Evolutionary conservation across 35 echinoderm and acorn worm species (phyloP).

Genomic region (Diadema setosum): DNA sequence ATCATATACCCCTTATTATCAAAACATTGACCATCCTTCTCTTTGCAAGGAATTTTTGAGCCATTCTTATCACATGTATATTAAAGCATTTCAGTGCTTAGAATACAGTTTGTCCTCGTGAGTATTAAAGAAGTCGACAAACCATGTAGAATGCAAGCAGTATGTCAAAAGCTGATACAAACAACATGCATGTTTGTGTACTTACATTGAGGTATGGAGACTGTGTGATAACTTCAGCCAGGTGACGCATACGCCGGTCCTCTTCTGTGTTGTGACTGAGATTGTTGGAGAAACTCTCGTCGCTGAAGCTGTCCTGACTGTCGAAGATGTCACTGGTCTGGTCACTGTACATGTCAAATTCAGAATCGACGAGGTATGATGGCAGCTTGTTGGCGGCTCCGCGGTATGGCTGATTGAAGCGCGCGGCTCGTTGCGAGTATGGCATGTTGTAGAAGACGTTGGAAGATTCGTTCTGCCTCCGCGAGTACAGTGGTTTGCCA

Average conservation of each 20-base stretch:
- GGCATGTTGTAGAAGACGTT: background rate
- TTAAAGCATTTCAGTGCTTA: background rate
- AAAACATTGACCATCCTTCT: background rate
- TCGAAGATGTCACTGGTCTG: background rate
- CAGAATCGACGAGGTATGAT: background rate
- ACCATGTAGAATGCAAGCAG: background rate
- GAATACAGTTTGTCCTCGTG: background rate
- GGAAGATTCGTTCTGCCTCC: background rate
- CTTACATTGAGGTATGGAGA: background rate
- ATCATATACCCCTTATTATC: background rate
- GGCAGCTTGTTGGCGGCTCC: too few relatives aligned
- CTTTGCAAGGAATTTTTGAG: background rate
- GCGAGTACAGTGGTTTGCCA: background rate
- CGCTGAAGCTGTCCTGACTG: background rate
- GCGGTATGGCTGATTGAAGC: background rate
- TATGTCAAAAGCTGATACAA: background rate
- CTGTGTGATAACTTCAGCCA: conserved; percentile 1
- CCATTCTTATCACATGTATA: background rate
- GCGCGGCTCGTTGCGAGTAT: background rate
- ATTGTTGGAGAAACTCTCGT: background rate
- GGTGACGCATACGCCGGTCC: background rate
- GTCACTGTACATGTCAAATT: background rate
- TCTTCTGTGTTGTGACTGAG: background rate
- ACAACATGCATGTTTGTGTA: background rate
- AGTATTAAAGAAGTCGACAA: background rate